phyloP scores from a whole-genome alignment of 53 echinoderm and acorn worm species.

The Crossaster papposus region DNA sequence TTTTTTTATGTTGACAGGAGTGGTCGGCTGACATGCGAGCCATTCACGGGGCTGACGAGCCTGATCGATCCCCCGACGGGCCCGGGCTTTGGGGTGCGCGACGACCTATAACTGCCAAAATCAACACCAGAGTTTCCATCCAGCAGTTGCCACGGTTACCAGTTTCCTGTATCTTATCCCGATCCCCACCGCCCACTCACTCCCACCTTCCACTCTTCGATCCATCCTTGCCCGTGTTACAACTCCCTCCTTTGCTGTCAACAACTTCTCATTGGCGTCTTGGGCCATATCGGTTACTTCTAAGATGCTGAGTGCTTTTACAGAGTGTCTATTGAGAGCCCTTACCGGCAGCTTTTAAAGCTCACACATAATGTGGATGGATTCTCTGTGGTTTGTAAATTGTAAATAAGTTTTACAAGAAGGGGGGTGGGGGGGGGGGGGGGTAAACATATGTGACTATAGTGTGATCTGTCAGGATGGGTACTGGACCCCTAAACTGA shows the following conservation, averaged over 20 bases:
- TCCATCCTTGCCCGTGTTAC: background rate
- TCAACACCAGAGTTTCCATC: background rate
- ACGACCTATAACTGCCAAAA: slow-evolving; percentile 68
- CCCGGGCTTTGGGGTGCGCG: slow-evolving; percentile 87
- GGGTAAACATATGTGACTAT: no score
- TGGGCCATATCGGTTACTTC: background rate
- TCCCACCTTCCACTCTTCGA: no score
- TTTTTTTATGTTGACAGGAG: slow-evolving; percentile 57
- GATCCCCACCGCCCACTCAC: background rate
- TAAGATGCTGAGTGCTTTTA: background rate
- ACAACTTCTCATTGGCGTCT: slow-evolving; percentile 7
- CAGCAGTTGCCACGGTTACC: background rate
- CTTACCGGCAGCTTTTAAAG: background rate
- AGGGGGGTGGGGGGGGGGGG: no score
- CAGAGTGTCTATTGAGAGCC: background rate
- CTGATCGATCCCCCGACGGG: slow-evolving; percentile 86
- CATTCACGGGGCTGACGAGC: slow-evolving; percentile 79
- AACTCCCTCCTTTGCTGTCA: background rate
- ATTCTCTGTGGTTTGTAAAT: background rate
- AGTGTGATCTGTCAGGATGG: no score
- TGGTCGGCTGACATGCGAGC: slow-evolving; percentile 87
- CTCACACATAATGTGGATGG: background rate
- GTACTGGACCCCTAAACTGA: no score
- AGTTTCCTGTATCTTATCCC: background rate
- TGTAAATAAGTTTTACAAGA: background rate